Conservation (phyloP, 2,113 vertebrate genomes). For the Brienomyrus brachyistius region DNA sequence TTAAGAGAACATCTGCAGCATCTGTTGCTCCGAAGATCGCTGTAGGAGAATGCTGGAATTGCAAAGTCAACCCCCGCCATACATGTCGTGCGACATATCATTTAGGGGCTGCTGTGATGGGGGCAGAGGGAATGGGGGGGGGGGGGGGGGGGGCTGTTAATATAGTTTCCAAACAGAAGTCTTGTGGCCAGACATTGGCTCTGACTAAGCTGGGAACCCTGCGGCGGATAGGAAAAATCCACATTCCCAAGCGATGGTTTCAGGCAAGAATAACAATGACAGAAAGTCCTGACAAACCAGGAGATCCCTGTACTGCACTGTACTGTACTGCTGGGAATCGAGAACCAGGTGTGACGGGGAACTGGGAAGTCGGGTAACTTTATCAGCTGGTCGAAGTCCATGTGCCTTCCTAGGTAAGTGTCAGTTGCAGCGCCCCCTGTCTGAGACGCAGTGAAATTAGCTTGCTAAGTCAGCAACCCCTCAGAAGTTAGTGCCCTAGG, state of each 20-base stretch:
- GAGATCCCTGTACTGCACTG: background rate
- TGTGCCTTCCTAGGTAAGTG: background rate
- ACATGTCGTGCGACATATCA: background rate
- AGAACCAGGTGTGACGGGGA: background rate
- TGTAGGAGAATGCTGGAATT: background rate
- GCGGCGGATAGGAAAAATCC: constrained; percentile 25
- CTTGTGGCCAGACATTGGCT: constrained; percentile 7
- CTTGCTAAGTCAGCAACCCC: background rate
- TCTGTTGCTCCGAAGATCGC: background rate
- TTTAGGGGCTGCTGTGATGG: background rate
- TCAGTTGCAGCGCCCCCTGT: background rate
- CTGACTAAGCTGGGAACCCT: constrained; percentile 20
- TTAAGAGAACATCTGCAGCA: background rate
- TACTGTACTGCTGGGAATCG: background rate
- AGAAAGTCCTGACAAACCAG: background rate
- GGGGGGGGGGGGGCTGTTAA: background rate
- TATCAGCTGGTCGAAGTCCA: background rate
- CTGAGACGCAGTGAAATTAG: background rate
- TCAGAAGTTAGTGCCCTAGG: background rate
- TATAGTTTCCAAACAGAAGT: constrained; percentile 21
- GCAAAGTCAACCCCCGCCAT: background rate
- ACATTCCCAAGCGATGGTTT: constrained; percentile 28
- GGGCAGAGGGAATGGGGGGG: too few species aligned
- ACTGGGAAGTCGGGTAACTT: background rate
- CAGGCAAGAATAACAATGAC: constrained; percentile 32